Evolutionary conservation across 2,888 invertebrate species (phyloP).

Genomic region (Metopia argyrocephala): DNA sequence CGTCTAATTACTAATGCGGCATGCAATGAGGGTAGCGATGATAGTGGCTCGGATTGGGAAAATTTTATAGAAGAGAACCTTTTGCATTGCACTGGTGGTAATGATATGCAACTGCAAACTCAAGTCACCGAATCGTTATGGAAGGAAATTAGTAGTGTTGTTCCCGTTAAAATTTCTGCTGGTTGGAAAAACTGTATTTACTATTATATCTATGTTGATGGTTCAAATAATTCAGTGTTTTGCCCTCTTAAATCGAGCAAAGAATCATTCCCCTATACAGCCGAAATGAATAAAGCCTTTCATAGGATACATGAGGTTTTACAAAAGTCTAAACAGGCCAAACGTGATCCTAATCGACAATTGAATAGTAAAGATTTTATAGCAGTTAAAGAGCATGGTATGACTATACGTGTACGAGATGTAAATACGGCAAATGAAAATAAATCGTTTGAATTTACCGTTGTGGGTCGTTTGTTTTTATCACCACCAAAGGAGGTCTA

Average conservation of each 20-base stretch:
- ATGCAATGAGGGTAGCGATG: constrained; percentile 71
- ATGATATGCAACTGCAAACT: constrained; percentile 72
- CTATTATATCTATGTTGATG: constrained; percentile 73
- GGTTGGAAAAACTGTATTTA: constrained; percentile 74
- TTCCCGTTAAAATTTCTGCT: constrained; percentile 75
- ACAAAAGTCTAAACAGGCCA: constrained; percentile 80
- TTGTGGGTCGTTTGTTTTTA: constrained; percentile 85
- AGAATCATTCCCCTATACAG: constrained; percentile 81
- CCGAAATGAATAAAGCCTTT: constrained; percentile 85
- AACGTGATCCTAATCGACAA: constrained; percentile 45
- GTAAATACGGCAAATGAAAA: constrained; percentile 72
- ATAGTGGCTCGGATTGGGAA: constrained; percentile 85
- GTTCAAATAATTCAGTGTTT: constrained; percentile 70
- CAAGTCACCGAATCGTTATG: constrained; percentile 86
- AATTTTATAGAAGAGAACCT: constrained; percentile 78
- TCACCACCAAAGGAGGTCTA: constrained; percentile 90
- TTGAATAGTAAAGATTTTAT: constrained; percentile 78
- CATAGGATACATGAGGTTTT: constrained; percentile 86
- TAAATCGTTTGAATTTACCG: constrained; percentile 73
- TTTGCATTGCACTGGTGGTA: constrained; percentile 67
- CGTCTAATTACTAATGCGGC: constrained; percentile 66
- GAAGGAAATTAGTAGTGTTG: constrained; percentile 81
- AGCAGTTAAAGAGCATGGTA: constrained; percentile 90
- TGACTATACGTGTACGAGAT: constrained; percentile 82
- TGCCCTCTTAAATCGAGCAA: constrained; percentile 72